These are phyloP conservation scores for Tricholaema leucomelas DNA, from an alignment of 2,113 vertebrate genomes.

Conservation along the genomic window DNA sequence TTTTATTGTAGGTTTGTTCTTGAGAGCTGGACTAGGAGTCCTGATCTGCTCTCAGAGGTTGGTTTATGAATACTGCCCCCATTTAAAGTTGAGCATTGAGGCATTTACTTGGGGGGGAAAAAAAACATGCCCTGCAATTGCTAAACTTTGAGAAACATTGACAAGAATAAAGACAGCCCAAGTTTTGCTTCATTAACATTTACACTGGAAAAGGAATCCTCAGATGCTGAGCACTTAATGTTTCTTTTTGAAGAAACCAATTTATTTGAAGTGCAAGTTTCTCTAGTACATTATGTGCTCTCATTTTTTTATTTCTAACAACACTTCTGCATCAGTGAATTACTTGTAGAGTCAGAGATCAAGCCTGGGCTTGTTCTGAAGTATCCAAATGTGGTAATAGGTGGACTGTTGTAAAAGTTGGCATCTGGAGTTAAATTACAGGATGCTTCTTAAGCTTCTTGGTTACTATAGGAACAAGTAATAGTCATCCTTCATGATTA, in stretches of 20 bases:
- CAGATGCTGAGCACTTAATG: conserved; percentile 46
- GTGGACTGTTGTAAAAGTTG: conserved; percentile 71
- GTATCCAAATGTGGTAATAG: conserved; percentile 60
- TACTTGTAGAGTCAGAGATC: conserved; percentile 27
- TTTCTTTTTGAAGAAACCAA: conserved; percentile 58
- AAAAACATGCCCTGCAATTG: not conserved
- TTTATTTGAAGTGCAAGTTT: conserved; percentile 51
- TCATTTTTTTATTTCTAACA: conserved; percentile 2
- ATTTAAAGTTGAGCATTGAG: not conserved
- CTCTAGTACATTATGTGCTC: conserved; percentile 20
- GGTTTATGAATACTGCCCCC: not conserved
- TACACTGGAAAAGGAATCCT: conserved; percentile 23
- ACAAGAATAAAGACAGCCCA: not conserved
- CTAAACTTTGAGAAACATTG: not conserved
- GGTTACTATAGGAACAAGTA: conserved; percentile 79
- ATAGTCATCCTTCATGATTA: conserved; percentile 81
- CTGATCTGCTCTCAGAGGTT: fast-evolving
- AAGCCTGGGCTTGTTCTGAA: conserved; percentile 59
- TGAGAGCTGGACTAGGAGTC: not conserved
- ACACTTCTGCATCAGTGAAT: conserved; percentile 7
- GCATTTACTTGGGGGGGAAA: not conserved
- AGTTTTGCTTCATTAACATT: conserved; percentile 59
- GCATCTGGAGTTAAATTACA: conserved; percentile 78
- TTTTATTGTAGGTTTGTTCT: not conserved
- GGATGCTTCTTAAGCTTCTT: conserved; percentile 74